Base-by-base conservation (phyloP, 1,140 invertebrate genomes). In the Sitodiplosis mosellana region DNA sequence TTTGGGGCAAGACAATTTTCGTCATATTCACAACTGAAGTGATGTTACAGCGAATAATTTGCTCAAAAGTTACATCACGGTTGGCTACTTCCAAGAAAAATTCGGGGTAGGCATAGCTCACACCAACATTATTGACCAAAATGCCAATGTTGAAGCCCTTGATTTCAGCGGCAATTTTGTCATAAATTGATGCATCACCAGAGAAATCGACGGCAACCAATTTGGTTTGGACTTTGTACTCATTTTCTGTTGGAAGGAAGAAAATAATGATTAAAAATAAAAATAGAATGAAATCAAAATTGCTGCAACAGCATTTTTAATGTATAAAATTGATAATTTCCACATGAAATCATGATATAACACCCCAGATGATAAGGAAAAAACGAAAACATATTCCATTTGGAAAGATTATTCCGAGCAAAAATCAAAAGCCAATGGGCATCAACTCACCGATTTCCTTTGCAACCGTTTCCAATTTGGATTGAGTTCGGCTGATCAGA, bases 201-300 rank as follows among this genome's bases (percentile, higher is more conserved):
- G 80, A 81, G 60, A 95, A 92, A 63, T 96, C 88, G 17, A 82
- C 83, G 57, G 81, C 80, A 44, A 96, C 76, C 2, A 81, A 71
- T 62, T 81, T 82, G 0, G 85, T 88, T 52, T 86, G 70, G 1
- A 94, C 85, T 45, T 78, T 75, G 63, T 76, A 84, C 27, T 75
- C 77, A 60, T 12, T 20, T 43, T 43, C 41, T 43, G 41, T 38
- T 38, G 15, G 14, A 38, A 38, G 5, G 5, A 14, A 38, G 3
- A 38, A 3, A 17, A 12, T 38, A 38, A 38, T 38, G 12, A 38
- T 38, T n/a, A 38, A n/a, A 12, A n/a, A 3, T 12, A 38, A 38
- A 38, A 12, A 38, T 38, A 38, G 7, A 8, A 34, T 34, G 34
- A 36, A 36, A 36, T 36, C 8, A 15, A 18, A 40, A 40, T 27